phyloP scores from a whole-genome alignment of 1,140 invertebrate genomes.

The Microplitis mediator region DNA sequence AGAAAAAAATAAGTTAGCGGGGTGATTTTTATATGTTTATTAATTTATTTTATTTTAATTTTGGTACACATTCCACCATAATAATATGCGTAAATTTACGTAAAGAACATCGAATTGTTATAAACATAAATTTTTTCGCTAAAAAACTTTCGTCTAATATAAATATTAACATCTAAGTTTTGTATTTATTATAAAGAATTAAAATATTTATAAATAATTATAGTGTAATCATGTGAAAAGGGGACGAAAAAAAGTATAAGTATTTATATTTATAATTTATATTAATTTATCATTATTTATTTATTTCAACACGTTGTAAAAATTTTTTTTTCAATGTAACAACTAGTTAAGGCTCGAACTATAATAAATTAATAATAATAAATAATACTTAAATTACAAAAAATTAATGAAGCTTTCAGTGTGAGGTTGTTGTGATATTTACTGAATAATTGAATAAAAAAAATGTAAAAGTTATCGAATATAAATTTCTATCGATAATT shows the following conservation, averaged over 20 bases:
- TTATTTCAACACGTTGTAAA: background rate
- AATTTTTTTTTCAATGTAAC: background rate
- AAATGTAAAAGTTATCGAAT: constrained; percentile 29
- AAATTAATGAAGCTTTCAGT: constrained; percentile 53
- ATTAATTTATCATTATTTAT: too few relatives aligned
- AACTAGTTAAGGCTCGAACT: background rate
- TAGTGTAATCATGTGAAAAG: too few relatives aligned
- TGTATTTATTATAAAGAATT: too few relatives aligned
- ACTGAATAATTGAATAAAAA: constrained; percentile 43
- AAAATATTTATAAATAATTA: too few relatives aligned
- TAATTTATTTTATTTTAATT: background rate
- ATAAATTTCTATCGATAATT: constrained; percentile 24
- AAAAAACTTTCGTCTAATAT: background rate
- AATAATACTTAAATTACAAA: constrained; percentile 27
- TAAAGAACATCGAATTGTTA: background rate
- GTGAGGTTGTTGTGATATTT: constrained; percentile 60
- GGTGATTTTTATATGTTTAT: background rate
- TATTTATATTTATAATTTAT: too few relatives aligned
- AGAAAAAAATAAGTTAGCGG: background rate
- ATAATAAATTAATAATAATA: constrained; percentile 33
- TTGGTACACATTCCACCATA: too few relatives aligned
- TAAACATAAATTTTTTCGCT: background rate
- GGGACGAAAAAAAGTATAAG: too few relatives aligned
- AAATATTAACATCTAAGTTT: background rate
- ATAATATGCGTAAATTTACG: background rate